phyloP scores from a whole-genome alignment of 2,888 invertebrate genomes.

The Prenolepis imparis region DNA sequence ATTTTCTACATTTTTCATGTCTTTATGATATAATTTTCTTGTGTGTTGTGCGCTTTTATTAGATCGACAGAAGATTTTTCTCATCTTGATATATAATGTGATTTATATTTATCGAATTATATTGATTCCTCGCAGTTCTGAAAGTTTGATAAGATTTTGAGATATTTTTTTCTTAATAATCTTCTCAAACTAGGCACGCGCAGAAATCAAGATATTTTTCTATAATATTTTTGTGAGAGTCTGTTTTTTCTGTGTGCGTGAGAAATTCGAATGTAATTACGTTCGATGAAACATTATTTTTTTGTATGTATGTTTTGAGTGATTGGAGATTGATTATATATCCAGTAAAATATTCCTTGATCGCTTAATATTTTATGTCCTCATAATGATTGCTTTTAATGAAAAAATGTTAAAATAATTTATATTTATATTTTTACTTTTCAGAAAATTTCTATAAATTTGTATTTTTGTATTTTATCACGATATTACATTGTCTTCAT shows the following conservation, averaged over 20 bases:
- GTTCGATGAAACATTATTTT: background rate
- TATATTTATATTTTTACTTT: background rate
- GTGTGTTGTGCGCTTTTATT: background rate
- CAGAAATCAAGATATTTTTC: constrained; percentile 18
- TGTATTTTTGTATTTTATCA: background rate
- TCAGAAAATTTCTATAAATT: background rate
- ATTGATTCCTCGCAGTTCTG: constrained; percentile 25
- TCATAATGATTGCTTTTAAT: background rate
- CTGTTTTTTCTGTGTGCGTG: background rate
- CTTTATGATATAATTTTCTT: background rate
- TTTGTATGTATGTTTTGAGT: background rate
- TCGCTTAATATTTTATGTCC: background rate
- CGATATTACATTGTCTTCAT: background rate
- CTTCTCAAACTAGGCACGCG: constrained; percentile 18
- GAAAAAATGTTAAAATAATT: background rate
- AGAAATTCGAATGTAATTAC: background rate
- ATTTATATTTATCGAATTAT: background rate
- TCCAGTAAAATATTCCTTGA: background rate
- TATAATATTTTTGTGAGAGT: background rate
- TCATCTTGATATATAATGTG: background rate
- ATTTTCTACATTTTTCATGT: background rate
- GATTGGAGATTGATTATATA: background rate
- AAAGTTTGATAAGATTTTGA: constrained; percentile 46
- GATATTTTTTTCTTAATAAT: constrained; percentile 11
- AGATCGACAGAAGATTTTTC: background rate